These are phyloP conservation scores for Ophiothrix spiculata DNA, from an alignment of 35 echinoderm and acorn worm genomes.

Conservation along the genomic window DNA sequence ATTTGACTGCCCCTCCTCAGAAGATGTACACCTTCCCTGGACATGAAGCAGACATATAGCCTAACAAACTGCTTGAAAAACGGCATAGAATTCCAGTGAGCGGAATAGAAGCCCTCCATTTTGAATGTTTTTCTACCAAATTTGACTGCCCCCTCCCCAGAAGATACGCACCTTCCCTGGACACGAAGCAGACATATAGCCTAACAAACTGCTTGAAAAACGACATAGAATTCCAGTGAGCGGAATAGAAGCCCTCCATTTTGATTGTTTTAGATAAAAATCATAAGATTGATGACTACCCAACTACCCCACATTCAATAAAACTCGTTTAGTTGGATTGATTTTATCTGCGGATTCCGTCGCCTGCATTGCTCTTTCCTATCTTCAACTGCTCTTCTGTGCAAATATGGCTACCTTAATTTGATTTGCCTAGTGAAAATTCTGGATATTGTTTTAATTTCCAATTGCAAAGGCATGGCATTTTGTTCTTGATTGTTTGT, in stretches of 20 bases:
- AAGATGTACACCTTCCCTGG: no score
- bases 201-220: no score
- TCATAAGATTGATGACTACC: conserved; percentile 6
- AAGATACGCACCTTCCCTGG: no score
- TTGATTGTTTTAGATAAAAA: neutral
- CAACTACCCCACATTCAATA: conserved; percentile 10
- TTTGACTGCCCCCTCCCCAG: no score
- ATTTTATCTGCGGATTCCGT: neutral
- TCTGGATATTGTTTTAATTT: conserved; percentile 14
- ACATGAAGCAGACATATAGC: no score
- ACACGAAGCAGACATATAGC: no score
- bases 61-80: no score
- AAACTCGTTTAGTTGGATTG: neutral
- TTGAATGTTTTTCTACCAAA: no score
- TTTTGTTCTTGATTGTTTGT: no score
- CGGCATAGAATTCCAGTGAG: no score
- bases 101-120: no score
- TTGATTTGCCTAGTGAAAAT: neutral
- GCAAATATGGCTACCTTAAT: conserved; percentile 2
- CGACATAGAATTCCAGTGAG: neutral
- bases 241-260: neutral
- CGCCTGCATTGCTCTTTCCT: neutral
- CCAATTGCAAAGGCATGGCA: neutral
- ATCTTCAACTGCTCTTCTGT: neutral
- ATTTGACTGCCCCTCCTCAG: no score